Evolutionary conservation across 1,140 invertebrate species (phyloP), one percentile per base, ranked within the genome.

Genomic region (Caerostris darwini): DNA sequence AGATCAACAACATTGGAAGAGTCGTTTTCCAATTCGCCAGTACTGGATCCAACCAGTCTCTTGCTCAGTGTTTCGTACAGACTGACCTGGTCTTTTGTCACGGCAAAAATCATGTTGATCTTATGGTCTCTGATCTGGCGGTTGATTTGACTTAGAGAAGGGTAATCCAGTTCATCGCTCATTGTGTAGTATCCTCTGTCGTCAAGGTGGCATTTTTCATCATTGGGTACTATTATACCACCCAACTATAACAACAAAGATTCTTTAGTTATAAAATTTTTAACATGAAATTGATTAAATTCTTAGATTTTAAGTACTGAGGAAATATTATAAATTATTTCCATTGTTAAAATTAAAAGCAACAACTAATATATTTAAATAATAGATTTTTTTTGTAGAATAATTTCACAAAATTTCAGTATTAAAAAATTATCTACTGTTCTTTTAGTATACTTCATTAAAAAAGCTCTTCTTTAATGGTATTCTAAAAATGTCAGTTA

Each of bases 81-180:
- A 14, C 96, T 96, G 94, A 98, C 97, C 95, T 99, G 98, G 91
- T 98, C 97, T 54, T 97, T 96, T 0, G 98, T 99, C n/a, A 99
- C 99, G 14, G 99, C 99, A 97, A 99, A 99, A 95, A 99, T 99
- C 67, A 99, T 97, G 96, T 99, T 99, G 93, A 99, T 98, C 50
- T 98, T 97, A 95, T 99, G 98, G 95, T 99, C 97, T 95, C 98
- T 98, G 53, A 99, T 98, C 96, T 98, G 98, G 97, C 98, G 95
- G 88, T 97, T 96, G 71, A 97, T 96, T 95, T 99, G 98, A 67
- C 99, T 99, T 90, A 99, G 98, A 83, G 99, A 99, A 2, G 99
- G 99, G 96, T 99, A 99, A 96, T 99, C 99, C 96, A 99, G 98
- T 0, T 96, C 95, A 7, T 96, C 96, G 61, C 97, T 97, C 95